These are phyloP conservation scores for Hippasteria phrygiana DNA, from an alignment of 53 echinoderm and acorn worm species.

Conservation along the genomic window DNA sequence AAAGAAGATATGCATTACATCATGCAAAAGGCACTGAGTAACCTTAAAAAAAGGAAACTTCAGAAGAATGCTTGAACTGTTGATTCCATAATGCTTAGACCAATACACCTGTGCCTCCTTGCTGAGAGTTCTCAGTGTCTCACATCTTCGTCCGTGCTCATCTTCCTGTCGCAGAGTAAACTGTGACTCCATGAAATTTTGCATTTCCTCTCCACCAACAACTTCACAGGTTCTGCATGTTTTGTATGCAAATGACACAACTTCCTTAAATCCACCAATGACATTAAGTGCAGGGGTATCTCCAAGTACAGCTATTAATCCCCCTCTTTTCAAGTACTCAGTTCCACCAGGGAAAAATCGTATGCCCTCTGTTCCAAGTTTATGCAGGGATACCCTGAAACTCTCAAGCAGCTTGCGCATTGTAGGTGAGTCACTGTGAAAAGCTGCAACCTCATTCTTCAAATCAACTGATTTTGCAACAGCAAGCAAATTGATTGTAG, in stretches of 20 bases:
- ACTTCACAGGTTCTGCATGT: constrained; percentile 67
- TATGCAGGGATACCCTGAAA: constrained; percentile 47
- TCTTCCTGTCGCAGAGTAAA: constrained; percentile 55
- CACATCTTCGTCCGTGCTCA: constrained; percentile 70
- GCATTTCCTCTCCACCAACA: constrained; percentile 50
- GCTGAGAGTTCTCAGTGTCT: constrained; percentile 34
- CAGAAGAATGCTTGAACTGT: constrained; percentile 66
- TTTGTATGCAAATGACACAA: constrained; percentile 73
- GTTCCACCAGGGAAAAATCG: constrained; percentile 38
- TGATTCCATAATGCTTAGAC: constrained; percentile 80
- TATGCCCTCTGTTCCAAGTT: constrained; percentile 61
- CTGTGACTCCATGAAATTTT: constrained; percentile 51
- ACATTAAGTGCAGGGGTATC: constrained; percentile 77
- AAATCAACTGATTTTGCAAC: constrained; percentile 72
- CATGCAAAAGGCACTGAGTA: constrained; percentile 67
- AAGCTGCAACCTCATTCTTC: neutral
- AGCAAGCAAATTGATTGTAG: constrained; percentile 68
- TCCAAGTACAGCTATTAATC: constrained; percentile 61
- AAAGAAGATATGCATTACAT: constrained; percentile 76
- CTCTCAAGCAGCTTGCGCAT: constrained; percentile 26
- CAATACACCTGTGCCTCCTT: constrained; percentile 65
- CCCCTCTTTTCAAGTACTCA: constrained; percentile 57
- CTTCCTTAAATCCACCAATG: constrained; percentile 81
- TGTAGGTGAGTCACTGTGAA: constrained; percentile 26
- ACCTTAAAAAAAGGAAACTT: constrained; percentile 64